These are phyloP conservation scores for Craterocephalus amniculus DNA, from an alignment of 2,797 vertebrate species.

Conservation along the genomic window DNA sequence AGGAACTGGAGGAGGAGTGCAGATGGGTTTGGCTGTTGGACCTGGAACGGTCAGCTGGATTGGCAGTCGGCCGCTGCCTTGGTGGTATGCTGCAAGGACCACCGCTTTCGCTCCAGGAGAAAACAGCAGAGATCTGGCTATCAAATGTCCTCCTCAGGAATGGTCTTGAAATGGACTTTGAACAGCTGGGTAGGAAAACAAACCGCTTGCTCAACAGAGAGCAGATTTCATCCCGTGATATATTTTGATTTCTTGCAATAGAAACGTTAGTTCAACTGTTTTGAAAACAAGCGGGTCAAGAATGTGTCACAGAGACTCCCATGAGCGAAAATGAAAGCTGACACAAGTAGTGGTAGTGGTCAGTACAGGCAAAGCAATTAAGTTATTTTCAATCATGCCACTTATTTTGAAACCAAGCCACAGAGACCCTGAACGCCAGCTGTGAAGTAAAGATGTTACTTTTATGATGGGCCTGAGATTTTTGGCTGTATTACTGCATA, in stretches of 20 bases:
- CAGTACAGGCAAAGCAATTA: not conserved
- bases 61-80: constrained; percentile 84
- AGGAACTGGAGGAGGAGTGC: constrained; percentile 63
- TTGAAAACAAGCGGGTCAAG: not conserved
- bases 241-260: constrained; percentile 2
- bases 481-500: not conserved
- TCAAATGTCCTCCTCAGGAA: constrained; percentile 84
- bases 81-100: constrained; percentile 86
- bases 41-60: constrained; percentile 82
- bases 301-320: not conserved
- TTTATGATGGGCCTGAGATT: not conserved
- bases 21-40: constrained; percentile 86
- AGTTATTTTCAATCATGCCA: not conserved
- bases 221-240: constrained; percentile 1
- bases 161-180: constrained; percentile 84
- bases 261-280: not conserved
- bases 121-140: constrained; percentile 82
- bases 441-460: not conserved
- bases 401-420: not conserved
- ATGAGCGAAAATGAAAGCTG: not conserved
- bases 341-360: not conserved
- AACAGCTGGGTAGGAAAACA: constrained; percentile 81
- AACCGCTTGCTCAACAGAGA: not conserved
- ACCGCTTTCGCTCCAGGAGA: constrained; percentile 79
- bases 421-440: not conserved